Percentiles rank a stretch among this genome's conserved stretches.
Conservation (phyloP, 2,888 invertebrate species). For the Chironomus riparius region DNA sequence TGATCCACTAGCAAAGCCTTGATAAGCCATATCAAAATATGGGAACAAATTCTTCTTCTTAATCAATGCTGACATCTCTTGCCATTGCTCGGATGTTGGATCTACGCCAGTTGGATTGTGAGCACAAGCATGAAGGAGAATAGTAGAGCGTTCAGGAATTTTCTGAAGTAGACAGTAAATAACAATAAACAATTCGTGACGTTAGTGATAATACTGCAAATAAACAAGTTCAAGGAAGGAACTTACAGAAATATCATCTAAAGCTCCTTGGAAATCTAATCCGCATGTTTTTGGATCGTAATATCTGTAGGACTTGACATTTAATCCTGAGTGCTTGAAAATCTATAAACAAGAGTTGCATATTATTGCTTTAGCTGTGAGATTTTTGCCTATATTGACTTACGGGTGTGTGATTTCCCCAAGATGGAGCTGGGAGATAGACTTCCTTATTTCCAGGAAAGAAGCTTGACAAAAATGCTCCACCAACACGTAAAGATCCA, state of each 20-base stretch:
- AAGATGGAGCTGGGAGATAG: conserved; percentile 87
- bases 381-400: no score
- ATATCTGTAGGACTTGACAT: conserved; percentile 85
- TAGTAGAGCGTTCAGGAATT: conserved; percentile 82
- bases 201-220: not conserved
- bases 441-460: conserved; percentile 71
- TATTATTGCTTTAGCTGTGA: no score
- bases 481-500: conserved; percentile 88
- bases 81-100: conserved; percentile 81
- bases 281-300: conserved; percentile 90
- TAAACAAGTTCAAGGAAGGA: not conserved
- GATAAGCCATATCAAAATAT: conserved; percentile 98
- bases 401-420: conserved; percentile 92
- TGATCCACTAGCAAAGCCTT: conserved; percentile 88
- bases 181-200: not conserved
- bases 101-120: conserved; percentile 98
- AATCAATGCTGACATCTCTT: conserved; percentile 70
- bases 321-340: conserved; percentile 78
- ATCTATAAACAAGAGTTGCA: conserved; percentile 41
- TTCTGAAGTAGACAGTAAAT: conserved; percentile 52
- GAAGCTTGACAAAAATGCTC: conserved; percentile 74
- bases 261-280: conserved; percentile 79
- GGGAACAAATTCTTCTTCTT: conserved; percentile 75
- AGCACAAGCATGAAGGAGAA: conserved; percentile 93
- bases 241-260: conserved; percentile 79